Evolutionary conservation across 2,888 invertebrate genomes (phyloP), one percentile per base, ranked within the genome.

Genomic region (Apantesis nais): DNA sequence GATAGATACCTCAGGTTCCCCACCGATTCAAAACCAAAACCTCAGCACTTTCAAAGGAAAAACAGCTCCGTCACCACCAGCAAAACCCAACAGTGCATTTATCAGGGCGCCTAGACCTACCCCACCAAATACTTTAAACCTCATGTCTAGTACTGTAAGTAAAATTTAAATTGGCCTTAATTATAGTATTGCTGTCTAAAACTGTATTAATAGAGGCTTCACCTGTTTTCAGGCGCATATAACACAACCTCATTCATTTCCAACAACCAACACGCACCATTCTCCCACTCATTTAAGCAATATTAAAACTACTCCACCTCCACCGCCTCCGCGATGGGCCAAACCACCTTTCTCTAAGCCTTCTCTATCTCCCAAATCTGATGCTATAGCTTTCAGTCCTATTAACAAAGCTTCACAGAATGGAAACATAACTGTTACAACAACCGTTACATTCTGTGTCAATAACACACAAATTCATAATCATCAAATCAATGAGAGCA

Each of bases 371-470:
- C 93, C 95, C n/a, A 92, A 93, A 85, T 89, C 90, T 71, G 95
- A 95, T 75, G 82, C 85, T 73, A 83, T 87, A 76, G 87, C 91
- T 86, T 95, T 95, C 83, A 93, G 89, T 75, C 93, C 95, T 11
- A 91, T 93, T 90, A 93, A 93, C 86, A 94, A 92, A 80, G 83
- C 90, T 73, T 90, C 95, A 72, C 95, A 95, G 79, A 95, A 95
- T 87, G 97, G 96, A 88, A 98, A 97, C 88, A 97, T 98, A 88
- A 97, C 97, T 63, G 97, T 98, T 66, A 97, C 98, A 65, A 97
- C 98, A n/a, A 97, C 97, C n/a, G 97, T 98, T 65, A 97, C 97
- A 29, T 97, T 98, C 89, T 97, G 97, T 83, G 97, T 98, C 81
- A 97, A 97, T 92, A 95, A 96, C 85, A 92, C 93, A 72, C 93